A percentile compares a stretch with the other conserved stretches of the same genome.
Conservation (phyloP, 2,888 invertebrate species). For the Nasonovia ribisnigri region DNA sequence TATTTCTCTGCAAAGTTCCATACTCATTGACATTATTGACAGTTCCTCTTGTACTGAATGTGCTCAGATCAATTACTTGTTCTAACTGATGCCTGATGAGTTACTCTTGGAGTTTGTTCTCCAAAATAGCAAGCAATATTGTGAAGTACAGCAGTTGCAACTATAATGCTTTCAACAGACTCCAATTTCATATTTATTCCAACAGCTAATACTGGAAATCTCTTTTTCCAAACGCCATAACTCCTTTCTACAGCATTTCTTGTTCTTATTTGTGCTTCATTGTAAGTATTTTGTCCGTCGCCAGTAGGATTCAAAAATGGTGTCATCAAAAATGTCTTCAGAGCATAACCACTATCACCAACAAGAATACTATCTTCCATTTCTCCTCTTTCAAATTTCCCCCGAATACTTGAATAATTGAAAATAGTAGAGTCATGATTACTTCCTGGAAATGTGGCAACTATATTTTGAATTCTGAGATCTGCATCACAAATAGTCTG, state of each 20-base stretch:
- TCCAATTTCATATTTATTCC: no score
- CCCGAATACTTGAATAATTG: background rate
- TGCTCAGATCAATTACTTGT: background rate
- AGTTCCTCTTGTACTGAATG: background rate
- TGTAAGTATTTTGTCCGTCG: background rate
- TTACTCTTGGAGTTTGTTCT: background rate
- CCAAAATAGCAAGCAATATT: slow-evolving; percentile 13
- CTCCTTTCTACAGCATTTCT: background rate
- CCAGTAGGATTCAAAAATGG: background rate
- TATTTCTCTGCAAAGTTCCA: background rate
- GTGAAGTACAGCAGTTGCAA: background rate
- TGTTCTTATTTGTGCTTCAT: slow-evolving; percentile 3
- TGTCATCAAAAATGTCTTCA: slow-evolving; percentile 13
- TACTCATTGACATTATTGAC: background rate
- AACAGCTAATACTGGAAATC: slow-evolving; percentile 7
- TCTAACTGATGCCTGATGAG: background rate
- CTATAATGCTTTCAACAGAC: background rate
- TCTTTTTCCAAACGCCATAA: no score
- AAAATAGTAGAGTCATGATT: slow-evolving; percentile 4
- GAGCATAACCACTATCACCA: slow-evolving; percentile 11
- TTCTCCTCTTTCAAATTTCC: slow-evolving; percentile 9
- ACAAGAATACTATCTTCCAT: background rate
- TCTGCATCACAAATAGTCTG: background rate
- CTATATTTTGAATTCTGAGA: slow-evolving; percentile 1
- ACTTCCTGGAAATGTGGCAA: background rate